Percentiles rank a stretch among this genome's conserved stretches.
phyloP scores from a whole-genome alignment of 2,888 invertebrate genomes.

The Bombyx huttoni region DNA sequence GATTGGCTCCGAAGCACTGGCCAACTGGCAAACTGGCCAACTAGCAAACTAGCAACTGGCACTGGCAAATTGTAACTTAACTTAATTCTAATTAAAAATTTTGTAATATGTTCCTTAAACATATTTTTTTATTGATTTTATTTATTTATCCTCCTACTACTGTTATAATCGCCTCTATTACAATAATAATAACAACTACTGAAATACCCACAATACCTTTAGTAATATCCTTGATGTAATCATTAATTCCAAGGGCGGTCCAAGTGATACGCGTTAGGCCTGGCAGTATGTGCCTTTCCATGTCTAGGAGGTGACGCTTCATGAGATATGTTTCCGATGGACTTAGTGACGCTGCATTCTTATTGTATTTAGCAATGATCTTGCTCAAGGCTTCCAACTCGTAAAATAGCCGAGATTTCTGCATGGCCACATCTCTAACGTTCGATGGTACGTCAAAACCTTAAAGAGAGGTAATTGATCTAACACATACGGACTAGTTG shows the following conservation, averaged over 20 bases:
- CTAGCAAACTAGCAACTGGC: too few relatives aligned
- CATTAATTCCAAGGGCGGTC: conserved; percentile 86
- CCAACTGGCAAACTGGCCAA: too few relatives aligned
- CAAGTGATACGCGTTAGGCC: conserved; percentile 88
- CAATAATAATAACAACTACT: background rate
- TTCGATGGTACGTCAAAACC: conserved; percentile 57
- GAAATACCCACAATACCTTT: conserved; percentile 33
- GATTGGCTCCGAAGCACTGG: too few relatives aligned
- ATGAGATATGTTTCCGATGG: conserved; percentile 81
- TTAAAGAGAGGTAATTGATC: conserved; percentile 7
- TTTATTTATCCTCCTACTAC: too few relatives aligned
- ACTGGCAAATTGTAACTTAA: too few relatives aligned
- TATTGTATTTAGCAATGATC: conserved; percentile 77
- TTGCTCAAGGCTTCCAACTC: conserved; percentile 75
- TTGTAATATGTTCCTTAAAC: too few relatives aligned
- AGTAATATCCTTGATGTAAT: conserved; percentile 73
- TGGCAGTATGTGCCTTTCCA: conserved; percentile 83
- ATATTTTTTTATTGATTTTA: too few relatives aligned
- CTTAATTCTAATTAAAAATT: too few relatives aligned
- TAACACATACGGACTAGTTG: too few relatives aligned
- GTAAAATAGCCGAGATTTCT: conserved; percentile 74
- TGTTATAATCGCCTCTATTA: too few relatives aligned
- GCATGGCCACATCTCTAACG: conserved; percentile 71
- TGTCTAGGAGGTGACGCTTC: conserved; percentile 77
- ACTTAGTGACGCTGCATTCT: conserved; percentile 75